Percentiles rank a stretch among this genome's conserved stretches.
Conservation (phyloP, 2,888 invertebrate species). For the Bombyx huttoni region DNA sequence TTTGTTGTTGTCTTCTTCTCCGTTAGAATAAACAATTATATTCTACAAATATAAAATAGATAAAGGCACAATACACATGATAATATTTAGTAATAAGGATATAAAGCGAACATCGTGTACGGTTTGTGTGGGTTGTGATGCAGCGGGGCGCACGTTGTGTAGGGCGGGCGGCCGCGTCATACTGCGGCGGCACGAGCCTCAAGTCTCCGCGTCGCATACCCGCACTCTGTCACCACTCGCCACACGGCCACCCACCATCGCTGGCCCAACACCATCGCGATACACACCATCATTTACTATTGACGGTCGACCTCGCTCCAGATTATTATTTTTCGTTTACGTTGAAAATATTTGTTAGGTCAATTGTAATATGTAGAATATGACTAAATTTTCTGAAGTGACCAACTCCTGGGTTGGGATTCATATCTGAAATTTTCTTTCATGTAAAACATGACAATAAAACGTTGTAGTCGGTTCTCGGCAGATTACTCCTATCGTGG, state of each 20-base stretch:
- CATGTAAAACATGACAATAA: too few species aligned
- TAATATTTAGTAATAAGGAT: slow-evolving; percentile 11
- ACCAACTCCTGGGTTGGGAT: too few species aligned
- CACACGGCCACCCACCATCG: slow-evolving; percentile 5
- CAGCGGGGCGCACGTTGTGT: slow-evolving; percentile 19
- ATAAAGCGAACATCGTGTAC: slow-evolving; percentile 24
- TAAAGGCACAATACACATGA: slow-evolving; percentile 40
- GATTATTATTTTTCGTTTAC: slow-evolving; percentile 37
- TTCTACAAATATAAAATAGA: not conserved
- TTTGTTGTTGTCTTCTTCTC: too few species aligned
- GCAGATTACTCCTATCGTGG: too few species aligned
- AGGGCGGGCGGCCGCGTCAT: slow-evolving; percentile 54
- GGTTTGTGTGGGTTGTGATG: slow-evolving; percentile 18
- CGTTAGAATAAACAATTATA: too few species aligned
- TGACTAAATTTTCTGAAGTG: too few species aligned
- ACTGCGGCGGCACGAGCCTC: slow-evolving; percentile 48
- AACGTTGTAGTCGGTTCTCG: too few species aligned
- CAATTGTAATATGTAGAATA: slow-evolving; percentile 23
- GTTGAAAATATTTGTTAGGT: slow-evolving; percentile 33
- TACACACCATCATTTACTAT: slow-evolving; percentile 59
- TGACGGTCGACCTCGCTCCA: slow-evolving; percentile 58
- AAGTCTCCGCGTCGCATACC: slow-evolving; percentile 20
- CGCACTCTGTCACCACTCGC: slow-evolving; percentile 23
- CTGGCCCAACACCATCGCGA: slow-evolving; percentile 18
- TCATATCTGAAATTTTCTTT: too few species aligned